Conservation (phyloP, 2,113 vertebrate genomes). For the Anguilla japonica region DNA sequence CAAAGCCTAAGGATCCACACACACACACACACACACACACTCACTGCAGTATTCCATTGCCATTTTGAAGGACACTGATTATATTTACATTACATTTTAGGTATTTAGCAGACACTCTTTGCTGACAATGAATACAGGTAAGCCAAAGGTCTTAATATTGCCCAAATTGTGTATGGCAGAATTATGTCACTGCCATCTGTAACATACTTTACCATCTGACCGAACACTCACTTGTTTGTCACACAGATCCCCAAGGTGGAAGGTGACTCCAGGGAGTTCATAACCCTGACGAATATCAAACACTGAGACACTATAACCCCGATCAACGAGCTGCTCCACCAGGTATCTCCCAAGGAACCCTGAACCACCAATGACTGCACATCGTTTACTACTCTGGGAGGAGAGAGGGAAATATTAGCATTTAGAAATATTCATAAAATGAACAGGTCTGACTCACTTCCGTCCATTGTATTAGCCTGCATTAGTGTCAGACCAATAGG, state of each 20-base stretch:
- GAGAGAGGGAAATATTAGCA: not conserved
- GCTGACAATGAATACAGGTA: no score
- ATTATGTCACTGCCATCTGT: not conserved
- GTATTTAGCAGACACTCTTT: no score
- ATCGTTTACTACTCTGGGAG: slow-evolving; percentile 77
- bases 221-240: slow-evolving; percentile 73
- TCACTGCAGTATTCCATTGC: not conserved
- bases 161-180: not conserved
- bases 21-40: slow-evolving; percentile 6
- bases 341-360: slow-evolving; percentile 91
- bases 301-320: slow-evolving; percentile 83
- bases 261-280: slow-evolving; percentile 73
- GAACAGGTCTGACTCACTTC: not conserved
- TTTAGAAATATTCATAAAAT: not conserved
- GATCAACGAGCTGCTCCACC: slow-evolving; percentile 84
- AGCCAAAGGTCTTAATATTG: not conserved
- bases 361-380: slow-evolving; percentile 86
- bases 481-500: not conserved
- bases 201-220: not conserved
- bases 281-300: slow-evolving; percentile 85
- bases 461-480: not conserved
- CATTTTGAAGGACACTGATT: not conserved
- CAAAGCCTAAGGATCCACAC: slow-evolving; percentile 73
- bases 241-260: slow-evolving; percentile 90
- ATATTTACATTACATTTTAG: no score